phyloP scores from a whole-genome alignment of 2,113 vertebrate species.

The Hippolais icterina region DNA sequence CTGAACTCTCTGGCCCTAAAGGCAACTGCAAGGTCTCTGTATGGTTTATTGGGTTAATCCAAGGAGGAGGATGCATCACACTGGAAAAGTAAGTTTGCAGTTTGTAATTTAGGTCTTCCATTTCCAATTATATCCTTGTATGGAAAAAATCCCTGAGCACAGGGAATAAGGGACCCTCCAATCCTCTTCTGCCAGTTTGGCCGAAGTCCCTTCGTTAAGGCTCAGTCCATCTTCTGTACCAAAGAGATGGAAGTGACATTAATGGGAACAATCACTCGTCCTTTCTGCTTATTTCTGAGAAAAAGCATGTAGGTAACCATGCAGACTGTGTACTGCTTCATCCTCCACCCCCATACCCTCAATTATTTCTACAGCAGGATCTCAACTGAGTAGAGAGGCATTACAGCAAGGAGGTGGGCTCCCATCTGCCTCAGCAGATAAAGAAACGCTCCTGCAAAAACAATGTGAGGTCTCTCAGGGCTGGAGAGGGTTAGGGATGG shows the following conservation, averaged over 20 bases:
- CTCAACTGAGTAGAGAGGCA: background rate
- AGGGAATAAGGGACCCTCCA: background rate
- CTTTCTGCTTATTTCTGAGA: background rate
- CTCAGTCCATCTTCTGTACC: background rate
- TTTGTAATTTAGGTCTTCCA: background rate
- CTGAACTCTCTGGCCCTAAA: background rate
- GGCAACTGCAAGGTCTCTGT: background rate
- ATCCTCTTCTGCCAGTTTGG: background rate
- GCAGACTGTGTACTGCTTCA: background rate
- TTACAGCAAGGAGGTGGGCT: background rate
- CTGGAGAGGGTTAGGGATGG: background rate
- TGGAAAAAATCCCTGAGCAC: background rate
- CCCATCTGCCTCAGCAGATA: background rate
- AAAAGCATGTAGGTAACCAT: background rate
- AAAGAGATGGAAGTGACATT: background rate
- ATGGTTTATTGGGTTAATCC: background rate
- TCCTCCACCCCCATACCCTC: background rate
- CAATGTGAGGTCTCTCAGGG: background rate
- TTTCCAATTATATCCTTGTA: background rate
- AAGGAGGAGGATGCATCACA: background rate
- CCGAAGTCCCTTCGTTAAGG: background rate
- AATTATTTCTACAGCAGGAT: background rate
- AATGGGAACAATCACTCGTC: background rate
- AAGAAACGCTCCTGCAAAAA: background rate
- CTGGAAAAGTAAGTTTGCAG: background rate